Conservation (phyloP, 2,888 invertebrate genomes). For the Liopterus haemorrhoidalis region DNA sequence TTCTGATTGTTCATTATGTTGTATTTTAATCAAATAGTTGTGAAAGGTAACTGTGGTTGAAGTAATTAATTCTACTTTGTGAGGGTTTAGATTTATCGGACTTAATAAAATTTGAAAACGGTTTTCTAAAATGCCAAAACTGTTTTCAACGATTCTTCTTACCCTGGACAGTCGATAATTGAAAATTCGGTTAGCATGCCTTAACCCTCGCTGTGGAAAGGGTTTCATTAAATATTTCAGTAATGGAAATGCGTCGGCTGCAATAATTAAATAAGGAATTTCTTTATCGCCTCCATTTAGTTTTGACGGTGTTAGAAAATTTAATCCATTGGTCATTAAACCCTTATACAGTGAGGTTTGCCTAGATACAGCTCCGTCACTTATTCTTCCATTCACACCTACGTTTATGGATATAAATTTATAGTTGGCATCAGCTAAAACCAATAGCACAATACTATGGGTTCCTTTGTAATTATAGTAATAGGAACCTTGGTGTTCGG, state of each 20-base stretch:
- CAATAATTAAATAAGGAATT: conserved; percentile 30
- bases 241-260: conserved; percentile 36
- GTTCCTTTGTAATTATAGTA: conserved; percentile 31
- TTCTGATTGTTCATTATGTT: too few relatives aligned
- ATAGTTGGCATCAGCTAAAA: conserved; percentile 29
- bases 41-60: too few relatives aligned
- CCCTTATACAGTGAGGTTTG: too few relatives aligned
- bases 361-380: conserved; percentile 31
- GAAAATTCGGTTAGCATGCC: conserved; percentile 33
- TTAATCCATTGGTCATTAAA: too few relatives aligned
- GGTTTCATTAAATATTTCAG: conserved; percentile 33
- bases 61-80: too few relatives aligned
- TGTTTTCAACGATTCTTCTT: conserved; percentile 30
- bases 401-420: conserved; percentile 33
- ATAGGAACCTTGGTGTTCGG: conserved; percentile 20
- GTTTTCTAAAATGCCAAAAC: conserved; percentile 28
- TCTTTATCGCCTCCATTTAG: too few relatives aligned
- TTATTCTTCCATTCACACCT: conserved; percentile 30
- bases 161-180: conserved; percentile 36
- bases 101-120: too few relatives aligned
- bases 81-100: too few relatives aligned
- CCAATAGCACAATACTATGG: conserved; percentile 32
- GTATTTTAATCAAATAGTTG: too few relatives aligned
- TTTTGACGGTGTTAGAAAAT: too few relatives aligned
- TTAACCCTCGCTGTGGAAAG: conserved; percentile 31